These are phyloP conservation scores for Xiphydria camelus DNA, from an alignment of 2,888 invertebrate species.

Conservation along the genomic window DNA sequence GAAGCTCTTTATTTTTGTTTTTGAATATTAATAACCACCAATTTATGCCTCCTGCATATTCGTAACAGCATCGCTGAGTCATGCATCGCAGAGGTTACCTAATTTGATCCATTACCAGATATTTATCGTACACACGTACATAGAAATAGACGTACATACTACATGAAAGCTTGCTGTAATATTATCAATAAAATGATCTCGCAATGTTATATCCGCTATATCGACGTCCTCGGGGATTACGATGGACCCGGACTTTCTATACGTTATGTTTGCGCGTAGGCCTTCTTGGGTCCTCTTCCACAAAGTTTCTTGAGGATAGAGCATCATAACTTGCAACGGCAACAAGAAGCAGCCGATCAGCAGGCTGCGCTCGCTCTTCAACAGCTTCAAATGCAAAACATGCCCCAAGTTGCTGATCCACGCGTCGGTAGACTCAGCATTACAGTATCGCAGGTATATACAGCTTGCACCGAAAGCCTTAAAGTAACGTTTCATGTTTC, in stretches of 20 bases:
- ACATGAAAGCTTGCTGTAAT: too few relatives aligned
- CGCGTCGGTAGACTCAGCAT: conserved; percentile 76
- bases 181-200: too few relatives aligned
- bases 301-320: conserved; percentile 71
- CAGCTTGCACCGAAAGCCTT: not conserved
- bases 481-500: conserved; percentile 3
- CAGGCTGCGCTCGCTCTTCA: conserved; percentile 76
- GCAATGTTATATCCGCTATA: too few relatives aligned
- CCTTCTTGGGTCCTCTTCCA: conserved; percentile 79
- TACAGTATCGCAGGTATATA: conserved; percentile 81
- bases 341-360: conserved; percentile 76
- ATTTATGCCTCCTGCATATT: too few relatives aligned
- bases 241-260: too few relatives aligned
- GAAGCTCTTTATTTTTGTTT: too few relatives aligned
- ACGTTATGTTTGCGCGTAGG: conserved; percentile 62
- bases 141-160: too few relatives aligned
- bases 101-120: not conserved
- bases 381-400: conserved; percentile 64
- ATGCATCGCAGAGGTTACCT: too few relatives aligned
- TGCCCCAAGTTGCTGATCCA: conserved; percentile 59
- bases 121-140: too few relatives aligned
- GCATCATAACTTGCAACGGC: conserved; percentile 64
- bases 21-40: too few relatives aligned
- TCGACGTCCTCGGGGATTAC: too few relatives aligned
- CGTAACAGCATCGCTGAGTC: too few relatives aligned